Conservation (phyloP, 2,797 vertebrate genomes). For the Pseudochromis fuscus region DNA sequence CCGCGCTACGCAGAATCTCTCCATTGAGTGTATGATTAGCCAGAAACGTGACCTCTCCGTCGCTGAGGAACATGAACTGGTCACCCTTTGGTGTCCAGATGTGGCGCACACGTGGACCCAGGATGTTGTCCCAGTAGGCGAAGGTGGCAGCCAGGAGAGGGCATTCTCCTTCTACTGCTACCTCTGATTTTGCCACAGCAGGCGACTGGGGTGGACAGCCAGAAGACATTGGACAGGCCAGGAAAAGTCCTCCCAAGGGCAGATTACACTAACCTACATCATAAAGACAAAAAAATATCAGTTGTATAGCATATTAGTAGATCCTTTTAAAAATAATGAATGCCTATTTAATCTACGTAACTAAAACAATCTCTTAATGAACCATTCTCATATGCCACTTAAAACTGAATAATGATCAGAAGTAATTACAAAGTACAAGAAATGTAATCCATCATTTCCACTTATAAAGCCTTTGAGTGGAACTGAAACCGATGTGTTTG, state of each 20-base stretch:
- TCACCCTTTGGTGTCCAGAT: conserved; percentile 95
- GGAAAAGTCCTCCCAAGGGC: neutral
- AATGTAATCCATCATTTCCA: neutral
- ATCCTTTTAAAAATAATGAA: neutral
- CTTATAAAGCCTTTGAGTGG: neutral
- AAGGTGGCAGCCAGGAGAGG: conserved; percentile 96
- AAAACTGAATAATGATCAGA: neutral
- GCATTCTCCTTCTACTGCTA: conserved; percentile 90
- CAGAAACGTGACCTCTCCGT: conserved; percentile 96
- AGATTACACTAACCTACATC: conserved; percentile 26
- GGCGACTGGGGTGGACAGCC: conserved; percentile 96
- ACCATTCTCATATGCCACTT: neutral
- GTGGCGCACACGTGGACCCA: conserved; percentile 95
- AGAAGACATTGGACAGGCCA: conserved; percentile 86
- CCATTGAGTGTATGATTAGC: conserved; percentile 98
- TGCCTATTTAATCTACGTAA: too few species aligned
- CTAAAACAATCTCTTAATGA: neutral
- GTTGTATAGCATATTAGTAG: neutral
- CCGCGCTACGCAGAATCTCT: conserved; percentile 97
- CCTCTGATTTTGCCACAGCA: conserved; percentile 96
- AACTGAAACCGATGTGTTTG: conserved; percentile 37
- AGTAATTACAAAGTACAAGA: neutral
- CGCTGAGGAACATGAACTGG: conserved; percentile 90
- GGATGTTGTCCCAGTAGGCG: conserved; percentile 99
- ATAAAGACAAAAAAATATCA: conserved; percentile 21